A percentile compares a stretch with the other conserved stretches of the same genome.
phyloP scores from a whole-genome alignment of 2,888 invertebrate genomes.

The Lamellibrachia columna region DNA sequence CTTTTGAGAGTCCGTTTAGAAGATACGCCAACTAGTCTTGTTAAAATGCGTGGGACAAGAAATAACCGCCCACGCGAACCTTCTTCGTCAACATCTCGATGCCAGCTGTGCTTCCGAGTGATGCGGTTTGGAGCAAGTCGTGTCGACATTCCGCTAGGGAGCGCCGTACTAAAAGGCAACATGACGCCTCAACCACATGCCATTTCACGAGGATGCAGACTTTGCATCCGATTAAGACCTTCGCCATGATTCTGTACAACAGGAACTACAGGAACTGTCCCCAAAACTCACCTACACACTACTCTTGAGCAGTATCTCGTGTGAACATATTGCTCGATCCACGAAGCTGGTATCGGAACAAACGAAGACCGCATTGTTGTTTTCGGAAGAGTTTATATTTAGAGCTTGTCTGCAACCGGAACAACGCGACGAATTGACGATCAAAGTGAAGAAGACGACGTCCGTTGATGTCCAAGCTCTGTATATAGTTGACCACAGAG shows the following conservation, averaged over 20 bases:
- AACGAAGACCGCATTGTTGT: not conserved
- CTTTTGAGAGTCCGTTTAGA: not conserved
- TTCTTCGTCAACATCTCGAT: not conserved
- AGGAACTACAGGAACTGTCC: not conserved
- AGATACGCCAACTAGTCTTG: not conserved
- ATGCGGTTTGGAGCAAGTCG: not conserved
- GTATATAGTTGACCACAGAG: not conserved
- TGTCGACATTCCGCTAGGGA: constrained; percentile 5
- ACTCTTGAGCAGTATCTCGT: not conserved
- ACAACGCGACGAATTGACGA: not conserved
- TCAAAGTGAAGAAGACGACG: not conserved
- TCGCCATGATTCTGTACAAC: not conserved
- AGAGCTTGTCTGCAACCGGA: not conserved
- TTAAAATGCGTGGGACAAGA: not conserved
- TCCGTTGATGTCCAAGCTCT: not conserved
- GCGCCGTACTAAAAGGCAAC: not conserved
- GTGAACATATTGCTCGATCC: not conserved
- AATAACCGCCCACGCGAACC: not conserved
- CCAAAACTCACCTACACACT: not conserved
- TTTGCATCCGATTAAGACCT: not conserved
- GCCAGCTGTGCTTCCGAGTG: not conserved
- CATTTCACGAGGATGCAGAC: constrained; percentile 6
- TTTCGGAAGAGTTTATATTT: not conserved
- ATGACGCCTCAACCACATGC: not conserved
- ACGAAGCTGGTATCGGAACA: not conserved